These are phyloP conservation scores for Plecturocebus donacophilus DNA, from an alignment of 2,113 vertebrate species.

Conservation along the genomic window DNA sequence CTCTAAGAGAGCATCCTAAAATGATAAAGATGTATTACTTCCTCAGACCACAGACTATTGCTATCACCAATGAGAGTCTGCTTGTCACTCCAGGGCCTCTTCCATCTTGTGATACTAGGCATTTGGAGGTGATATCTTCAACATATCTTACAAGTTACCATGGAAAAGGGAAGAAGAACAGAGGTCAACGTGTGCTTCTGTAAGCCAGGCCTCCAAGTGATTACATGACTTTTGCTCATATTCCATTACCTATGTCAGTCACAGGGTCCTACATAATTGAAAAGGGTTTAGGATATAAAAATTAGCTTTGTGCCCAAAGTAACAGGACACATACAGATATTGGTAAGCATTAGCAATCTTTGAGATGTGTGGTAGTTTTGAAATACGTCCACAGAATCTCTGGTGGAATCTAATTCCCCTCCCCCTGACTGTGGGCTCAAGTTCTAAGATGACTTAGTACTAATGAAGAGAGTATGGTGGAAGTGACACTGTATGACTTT, in stretches of 20 bases:
- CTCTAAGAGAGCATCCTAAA: not conserved
- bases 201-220: not conserved
- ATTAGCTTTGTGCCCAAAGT: not conserved
- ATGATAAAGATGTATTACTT: not conserved
- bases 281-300: not conserved
- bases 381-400: not conserved
- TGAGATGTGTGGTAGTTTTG: not conserved
- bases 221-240: not conserved
- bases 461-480: not conserved
- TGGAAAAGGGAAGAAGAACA: not conserved
- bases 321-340: not conserved
- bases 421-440: not conserved
- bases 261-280: not conserved
- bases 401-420: not conserved
- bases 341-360: not conserved
- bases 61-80: not conserved
- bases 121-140: not conserved
- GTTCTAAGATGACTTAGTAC: not conserved
- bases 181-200: not conserved
- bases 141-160: not conserved
- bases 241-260: not conserved
- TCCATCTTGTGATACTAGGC: not conserved
- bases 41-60: not conserved
- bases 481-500: not conserved
- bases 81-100: not conserved